phyloP scores from a whole-genome alignment of 1,140 invertebrate genomes.

The Epicauta chinensis region DNA sequence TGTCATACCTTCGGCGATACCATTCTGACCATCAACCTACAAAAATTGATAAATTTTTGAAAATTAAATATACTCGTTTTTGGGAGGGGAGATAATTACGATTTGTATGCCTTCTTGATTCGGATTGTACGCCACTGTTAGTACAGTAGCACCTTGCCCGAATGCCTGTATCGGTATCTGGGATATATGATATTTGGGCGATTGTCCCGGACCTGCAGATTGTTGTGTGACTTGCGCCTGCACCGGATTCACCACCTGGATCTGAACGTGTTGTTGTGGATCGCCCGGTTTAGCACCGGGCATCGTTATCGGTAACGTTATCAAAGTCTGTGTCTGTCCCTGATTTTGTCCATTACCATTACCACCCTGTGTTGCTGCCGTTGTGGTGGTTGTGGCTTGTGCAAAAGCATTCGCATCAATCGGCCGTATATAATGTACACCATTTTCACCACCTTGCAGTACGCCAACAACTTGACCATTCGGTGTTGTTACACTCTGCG shows the following conservation, averaged over 20 bases:
- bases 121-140: slow-evolving; percentile 65
- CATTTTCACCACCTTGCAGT: slow-evolving; percentile 53
- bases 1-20: slow-evolving; percentile 54
- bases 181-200: slow-evolving; percentile 62
- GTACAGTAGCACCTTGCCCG: slow-evolving; percentile 57
- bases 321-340: slow-evolving; percentile 50
- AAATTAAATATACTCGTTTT: too few species aligned
- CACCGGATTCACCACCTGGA: slow-evolving; percentile 52
- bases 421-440: slow-evolving; percentile 67
- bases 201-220: slow-evolving; percentile 40
- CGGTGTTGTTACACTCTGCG: slow-evolving; percentile 54
- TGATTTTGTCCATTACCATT: slow-evolving; percentile 31
- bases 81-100: slow-evolving; percentile 38
- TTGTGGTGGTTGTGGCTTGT: slow-evolving; percentile 29
- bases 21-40: slow-evolving; percentile 48
- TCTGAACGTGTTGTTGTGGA: slow-evolving; percentile 69
- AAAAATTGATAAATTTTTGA: too few species aligned
- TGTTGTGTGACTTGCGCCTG: slow-evolving; percentile 29
- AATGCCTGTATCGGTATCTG: slow-evolving; percentile 60
- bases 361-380: slow-evolving; percentile 30
- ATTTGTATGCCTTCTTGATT: slow-evolving; percentile 51
- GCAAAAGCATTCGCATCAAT: slow-evolving; percentile 56
- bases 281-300: slow-evolving; percentile 66
- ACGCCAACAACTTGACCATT: slow-evolving; percentile 45
- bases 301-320: slow-evolving; percentile 67